Percentiles rank a stretch among this genome's conserved stretches.
phyloP scores from a whole-genome alignment of 2,888 invertebrate genomes.

The Hedychridium roseum region DNA sequence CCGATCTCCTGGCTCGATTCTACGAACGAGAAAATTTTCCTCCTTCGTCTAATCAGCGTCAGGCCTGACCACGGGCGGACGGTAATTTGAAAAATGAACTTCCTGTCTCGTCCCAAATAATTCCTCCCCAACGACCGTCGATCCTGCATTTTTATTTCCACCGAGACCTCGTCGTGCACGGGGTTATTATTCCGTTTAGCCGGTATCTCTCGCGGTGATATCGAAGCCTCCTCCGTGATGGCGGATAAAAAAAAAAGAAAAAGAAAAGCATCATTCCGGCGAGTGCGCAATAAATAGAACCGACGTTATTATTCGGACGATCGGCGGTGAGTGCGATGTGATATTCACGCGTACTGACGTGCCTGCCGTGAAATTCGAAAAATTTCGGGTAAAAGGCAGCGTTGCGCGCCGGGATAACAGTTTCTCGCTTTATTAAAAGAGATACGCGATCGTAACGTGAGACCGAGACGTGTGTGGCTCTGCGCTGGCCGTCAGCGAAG shows the following conservation, averaged over 20 bases:
- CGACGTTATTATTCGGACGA: too few relatives aligned
- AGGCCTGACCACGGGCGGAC: too few relatives aligned
- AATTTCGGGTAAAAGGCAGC: slow-evolving; percentile 13
- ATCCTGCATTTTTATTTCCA: background rate
- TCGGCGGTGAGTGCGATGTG: too few relatives aligned
- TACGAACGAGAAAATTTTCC: slow-evolving; percentile 25
- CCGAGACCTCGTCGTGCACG: too few relatives aligned
- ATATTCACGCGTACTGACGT: slow-evolving; percentile 21
- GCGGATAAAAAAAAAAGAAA: background rate
- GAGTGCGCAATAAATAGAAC: too few relatives aligned
- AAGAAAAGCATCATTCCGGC: background rate
- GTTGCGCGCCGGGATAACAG: slow-evolving; percentile 7
- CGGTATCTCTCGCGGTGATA: too few relatives aligned
- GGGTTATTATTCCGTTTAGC: too few relatives aligned
- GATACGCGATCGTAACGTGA: slow-evolving; percentile 42
- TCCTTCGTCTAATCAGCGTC: too few relatives aligned
- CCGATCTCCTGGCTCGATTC: slow-evolving; percentile 13
- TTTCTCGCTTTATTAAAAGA: slow-evolving; percentile 27
- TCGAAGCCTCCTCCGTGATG: background rate
- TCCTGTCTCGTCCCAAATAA: slow-evolving; percentile 8
- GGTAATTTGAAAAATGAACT: slow-evolving; percentile 8
- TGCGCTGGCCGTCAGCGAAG: too few relatives aligned
- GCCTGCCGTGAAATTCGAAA: slow-evolving; percentile 22
- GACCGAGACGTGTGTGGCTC: slow-evolving; percentile 36
- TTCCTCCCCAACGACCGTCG: background rate